Evolutionary conservation across 2,113 vertebrate genomes (phyloP), one percentile per base, ranked within the genome.

Genomic region (Rhinolophus sinicus): DNA sequence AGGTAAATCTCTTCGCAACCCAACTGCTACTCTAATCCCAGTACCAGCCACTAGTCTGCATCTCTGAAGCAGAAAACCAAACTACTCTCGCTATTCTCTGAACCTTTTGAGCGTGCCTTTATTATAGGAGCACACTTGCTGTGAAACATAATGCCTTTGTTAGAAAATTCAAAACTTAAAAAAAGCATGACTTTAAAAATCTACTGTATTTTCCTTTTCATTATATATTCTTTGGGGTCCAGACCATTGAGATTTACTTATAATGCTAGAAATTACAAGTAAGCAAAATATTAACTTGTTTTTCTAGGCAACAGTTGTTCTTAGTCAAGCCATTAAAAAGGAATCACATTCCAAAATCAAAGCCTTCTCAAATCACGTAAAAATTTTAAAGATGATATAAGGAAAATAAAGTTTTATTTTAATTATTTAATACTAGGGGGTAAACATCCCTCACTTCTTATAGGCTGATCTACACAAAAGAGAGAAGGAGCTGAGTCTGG

Each of bases 401-500:
- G 13, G 33, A 81, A 88, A 62, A 56, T 11, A 64, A 64, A 19
- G 1, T 28, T 65, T 54, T 5, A 33, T 15, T 88, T 87, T 28
- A 12, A 38, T 40, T 86, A 11, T 40, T 12, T 80, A 60, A 24
- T 58, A 7, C 3, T 0, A 54, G 22, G 2, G 11, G n/a, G 6
- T 28, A 84, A 50, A 76, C 0, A 19, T 30, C 11, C 6, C 38
- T 95, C 50, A 0, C 92, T 93, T 94, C 75, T 94, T 47, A 24
- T 11, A 99, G 98, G 26, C 96, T 30, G 98, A 98, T 65, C 94
- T 98, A 16, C 94, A 90, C 83, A 96, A 98, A 33, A 97, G 97
- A 72, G 98, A 98, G 69, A 93, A 96, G 84, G 97, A 98, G 40
- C 92, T 98, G 82, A 97, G 69, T 30, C 83, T 98, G 94, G 98